A percentile compares a stretch with the other conserved stretches of the same genome.
Conservation (phyloP, 2,797 vertebrate species). For the Esox lucius region DNA sequence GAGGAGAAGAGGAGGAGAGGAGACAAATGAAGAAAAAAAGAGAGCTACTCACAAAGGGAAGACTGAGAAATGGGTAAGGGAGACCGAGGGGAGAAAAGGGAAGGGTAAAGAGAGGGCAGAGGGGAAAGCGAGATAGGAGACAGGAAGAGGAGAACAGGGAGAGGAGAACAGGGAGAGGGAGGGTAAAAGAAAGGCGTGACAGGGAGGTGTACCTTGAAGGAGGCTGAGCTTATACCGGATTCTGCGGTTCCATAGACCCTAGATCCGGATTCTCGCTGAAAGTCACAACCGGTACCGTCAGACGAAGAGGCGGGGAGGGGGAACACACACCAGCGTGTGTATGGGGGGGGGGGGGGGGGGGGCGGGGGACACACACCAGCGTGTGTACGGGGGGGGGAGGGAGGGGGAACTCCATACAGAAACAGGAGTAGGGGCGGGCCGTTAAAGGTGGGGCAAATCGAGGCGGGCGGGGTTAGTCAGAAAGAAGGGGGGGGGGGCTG, state of each 20-base stretch:
- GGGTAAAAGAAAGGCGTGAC: background rate
- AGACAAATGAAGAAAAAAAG: no score
- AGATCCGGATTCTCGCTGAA: slow-evolving; percentile 79
- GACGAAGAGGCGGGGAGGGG: slow-evolving; percentile 37
- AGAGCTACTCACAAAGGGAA: no score
- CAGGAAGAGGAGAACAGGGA: no score
- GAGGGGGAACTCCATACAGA: slow-evolving; percentile 51
- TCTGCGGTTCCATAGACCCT: slow-evolving; percentile 83
- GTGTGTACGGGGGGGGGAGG: slow-evolving; percentile 36
- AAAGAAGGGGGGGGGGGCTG: slow-evolving; percentile 48
- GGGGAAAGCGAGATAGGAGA: no score
- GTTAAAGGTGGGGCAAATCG: slow-evolving; percentile 60
- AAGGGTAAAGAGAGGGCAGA: no score
- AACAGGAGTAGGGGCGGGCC: slow-evolving; percentile 42
- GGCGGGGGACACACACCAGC: slow-evolving; percentile 37
- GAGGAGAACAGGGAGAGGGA: no score
- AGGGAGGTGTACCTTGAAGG: slow-evolving; percentile 75
- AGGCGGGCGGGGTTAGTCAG: slow-evolving; percentile 62
- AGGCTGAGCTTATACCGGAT: slow-evolving; percentile 87
- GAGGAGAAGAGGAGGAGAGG: background rate
- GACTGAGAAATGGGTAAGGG: background rate
- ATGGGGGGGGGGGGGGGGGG: slow-evolving; percentile 31
- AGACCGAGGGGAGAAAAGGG: background rate
- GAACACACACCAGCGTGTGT: background rate
- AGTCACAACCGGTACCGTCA: slow-evolving; percentile 78